Base-by-base conservation (phyloP, 2,113 vertebrate genomes). In the Triplophysa siluroides region DNA sequence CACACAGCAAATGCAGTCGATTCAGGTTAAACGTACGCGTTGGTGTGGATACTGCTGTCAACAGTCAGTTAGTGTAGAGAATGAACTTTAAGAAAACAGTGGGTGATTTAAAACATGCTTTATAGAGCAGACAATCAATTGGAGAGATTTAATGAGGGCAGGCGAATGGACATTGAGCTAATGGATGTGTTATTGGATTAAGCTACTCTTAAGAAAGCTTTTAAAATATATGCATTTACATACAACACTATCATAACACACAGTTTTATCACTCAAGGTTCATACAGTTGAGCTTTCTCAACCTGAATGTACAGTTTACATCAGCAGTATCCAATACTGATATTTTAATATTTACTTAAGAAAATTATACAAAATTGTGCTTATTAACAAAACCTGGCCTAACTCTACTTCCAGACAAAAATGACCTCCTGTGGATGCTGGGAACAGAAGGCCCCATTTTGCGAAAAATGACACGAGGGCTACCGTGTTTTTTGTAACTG, bases 401-500 rank as follows among this genome's bases (percentile, higher is more conserved):
- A 23, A 41, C 43, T 70, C 16, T 6, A 23, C 45, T 29, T 65
- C 70, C 65, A 54, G 65, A 76, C 26, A 41, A 45, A 75, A 76
- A 69, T 47, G 50, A 54, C 41, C 41, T 52, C 54, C 1, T 90
- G 87, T 87, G 91, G 91, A 91, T 87, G 88, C 89, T 89, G 90
- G 83, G 19, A 43, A 69, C 88, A 91, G 92, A 90, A 88, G 90
- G 90, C 93, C 90, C 90, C 91, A 85, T 90, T 92, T 89, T 92
- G 89, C 86, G 92, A 91, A 91, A 90, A 93, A 92, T 89, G 87
- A 93, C 89, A 92, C 90, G 92, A 94, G 91, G 90, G 93, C 90
- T 91, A 93, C 93, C 52, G 88, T 94, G 33, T 90, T 83, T 88
- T 91, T 92, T 91, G 90, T 95, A 95, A 97, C 95, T 95, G 94